Base-by-base conservation (phyloP, 2,888 invertebrate species). In the Kryphioiulus occultus region DNA sequence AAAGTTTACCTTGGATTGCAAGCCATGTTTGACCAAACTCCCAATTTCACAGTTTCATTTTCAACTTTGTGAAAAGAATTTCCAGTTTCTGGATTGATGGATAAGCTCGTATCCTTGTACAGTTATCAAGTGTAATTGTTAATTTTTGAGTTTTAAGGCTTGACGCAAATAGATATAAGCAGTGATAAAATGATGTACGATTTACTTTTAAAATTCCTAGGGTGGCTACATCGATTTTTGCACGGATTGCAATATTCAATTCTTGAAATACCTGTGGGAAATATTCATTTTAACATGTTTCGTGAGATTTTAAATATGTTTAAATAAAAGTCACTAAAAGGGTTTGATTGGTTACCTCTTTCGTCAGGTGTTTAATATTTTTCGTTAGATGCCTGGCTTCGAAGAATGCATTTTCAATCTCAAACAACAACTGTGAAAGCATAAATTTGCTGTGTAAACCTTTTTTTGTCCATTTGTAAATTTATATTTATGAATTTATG, bases 11-110 rank as follows among this genome's bases (percentile, higher is more conserved):
- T 35, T 35, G 84, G 84, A 84, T 84, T 84, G 42, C 84, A 84
- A 42, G 84, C 84, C 84, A 84, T 84, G 35, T 84, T 84, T 35
- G 84, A 84, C 84, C 84, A 84, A 39, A 84, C 84, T 39, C 35
- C 84, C 84, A 84, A n/a, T 35, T 84, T 35, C 35, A 84, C 32
- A 22, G 84, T 39, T 84, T 84, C 35, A 84, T 84, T 84, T 35
- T 42, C 26, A 5, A 35, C 84, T 35, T n/a, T 84, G 35, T 19
- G 22, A 19, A 84, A 84, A 3, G 84, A 84, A 42, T 84, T 84
- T 84, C 84, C 84, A 15, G 84, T 84, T n/a, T 84, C 84, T 68
- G 68, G 68, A 68, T 22, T 68, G 68, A 68, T 68, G 68, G 68
- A 68, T 9, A 26, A 68, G 19, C 68, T 68, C 12, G 68, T 68